Base-by-base conservation (phyloP, 2,113 vertebrate genomes). In the Siphamia tubifer region DNA sequence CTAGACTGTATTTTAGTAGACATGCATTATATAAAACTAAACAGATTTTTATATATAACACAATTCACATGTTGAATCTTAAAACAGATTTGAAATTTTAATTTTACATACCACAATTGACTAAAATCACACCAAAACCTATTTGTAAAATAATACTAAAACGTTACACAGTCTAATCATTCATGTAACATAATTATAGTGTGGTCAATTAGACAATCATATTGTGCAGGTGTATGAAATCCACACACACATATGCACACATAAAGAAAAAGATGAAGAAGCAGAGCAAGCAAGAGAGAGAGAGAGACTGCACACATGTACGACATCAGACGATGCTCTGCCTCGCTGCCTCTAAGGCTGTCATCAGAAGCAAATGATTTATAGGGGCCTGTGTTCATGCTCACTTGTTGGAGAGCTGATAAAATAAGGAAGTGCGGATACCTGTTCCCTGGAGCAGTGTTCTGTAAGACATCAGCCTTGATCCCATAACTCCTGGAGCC, bases 401-500 rank as follows among this genome's bases (percentile, higher is more conserved):
- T 89, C 85, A 72, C 70, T 82, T 68, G 84, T 82, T 77, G 69
- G 75, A 64, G 82, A 78, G 77, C 60, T 68, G 83, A 90, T 91
- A 80, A 89, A 89, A 88, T 89, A 83, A 75, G 76, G 86, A 86
- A 67, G 83, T 65, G 68, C 79, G 54, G 70, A 82, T 77, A 76
- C 64, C 80, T 57, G 79, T 30, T 71, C 65, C 76, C 65, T 49
- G 4, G 15, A 74, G 62, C 28, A 13, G 68, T 44, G 72, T 89
- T 90, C 92, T 91, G 92, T 64, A 68, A 88, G 74, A 48, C 84
- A 1, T 92, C 91, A 90, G 79, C 87, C 68, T 82, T 79, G 87
- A 57, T 89, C 78, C 76, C 86, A 83, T 93, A 92, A 94, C 90
- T 92, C 88, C 83, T 78, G 64, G 39, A 84, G 89, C 90, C 82